Evolutionary conservation across 2,888 invertebrate species (phyloP).

Genomic region (Euproctis similis): DNA sequence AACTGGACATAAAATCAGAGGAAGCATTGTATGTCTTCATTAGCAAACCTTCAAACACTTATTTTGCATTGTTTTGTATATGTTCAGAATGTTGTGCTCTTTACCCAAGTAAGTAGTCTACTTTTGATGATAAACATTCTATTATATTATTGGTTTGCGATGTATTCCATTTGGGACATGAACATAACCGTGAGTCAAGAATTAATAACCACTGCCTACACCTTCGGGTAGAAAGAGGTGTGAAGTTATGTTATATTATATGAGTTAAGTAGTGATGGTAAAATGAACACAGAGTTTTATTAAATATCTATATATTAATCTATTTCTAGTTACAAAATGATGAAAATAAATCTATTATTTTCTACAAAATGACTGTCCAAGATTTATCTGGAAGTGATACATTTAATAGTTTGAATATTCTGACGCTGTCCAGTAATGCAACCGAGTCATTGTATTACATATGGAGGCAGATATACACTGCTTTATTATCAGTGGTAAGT

Average conservation of each 20-base stretch:
- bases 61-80: slow-evolving; percentile 41
- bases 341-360: slow-evolving; percentile 51
- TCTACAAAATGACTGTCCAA: slow-evolving; percentile 51
- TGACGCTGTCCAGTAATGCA: slow-evolving; percentile 51
- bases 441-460: slow-evolving; percentile 62
- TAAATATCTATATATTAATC: too few relatives aligned
- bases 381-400: slow-evolving; percentile 39
- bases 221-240: too few relatives aligned
- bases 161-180: too few relatives aligned
- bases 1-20: slow-evolving; percentile 37
- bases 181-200: too few relatives aligned
- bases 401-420: slow-evolving; percentile 46
- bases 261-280: too few relatives aligned
- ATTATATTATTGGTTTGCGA: too few relatives aligned
- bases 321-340: slow-evolving; percentile 48
- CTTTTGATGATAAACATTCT: too few relatives aligned
- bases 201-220: too few relatives aligned
- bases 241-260: too few relatives aligned
- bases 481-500: slow-evolving; percentile 52
- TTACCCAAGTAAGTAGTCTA: slow-evolving; percentile 34
- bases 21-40: slow-evolving; percentile 53
- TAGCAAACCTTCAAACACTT: slow-evolving; percentile 49
- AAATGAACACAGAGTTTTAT: too few relatives aligned
- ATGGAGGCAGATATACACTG: slow-evolving; percentile 59
- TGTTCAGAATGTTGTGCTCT: slow-evolving; percentile 33